Percentiles rank a stretch among this genome's conserved stretches.
These are phyloP conservation scores for Suricata suricatta DNA, from an alignment of 2,113 vertebrate species.

Conservation along the genomic window DNA sequence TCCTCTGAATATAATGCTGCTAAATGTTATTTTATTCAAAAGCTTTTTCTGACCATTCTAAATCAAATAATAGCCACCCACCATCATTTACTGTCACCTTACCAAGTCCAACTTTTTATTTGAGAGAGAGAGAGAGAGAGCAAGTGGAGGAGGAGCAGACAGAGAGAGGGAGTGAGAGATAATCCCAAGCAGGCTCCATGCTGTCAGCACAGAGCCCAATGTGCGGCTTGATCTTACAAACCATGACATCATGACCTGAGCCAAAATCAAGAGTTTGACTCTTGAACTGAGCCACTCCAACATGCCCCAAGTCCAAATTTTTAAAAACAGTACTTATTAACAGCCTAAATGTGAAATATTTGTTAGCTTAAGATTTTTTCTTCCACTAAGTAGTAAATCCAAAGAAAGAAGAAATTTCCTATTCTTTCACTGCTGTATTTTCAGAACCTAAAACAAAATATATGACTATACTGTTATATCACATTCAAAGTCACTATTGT, in stretches of 20 bases:
- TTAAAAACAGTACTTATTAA: neutral
- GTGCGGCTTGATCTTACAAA: no score
- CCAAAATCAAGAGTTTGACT: no score
- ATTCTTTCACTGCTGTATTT: neutral
- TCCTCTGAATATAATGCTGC: neutral
- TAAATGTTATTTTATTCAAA: neutral
- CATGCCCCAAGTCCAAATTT: neutral
- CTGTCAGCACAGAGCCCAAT: no score
- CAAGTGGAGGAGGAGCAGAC: no score
- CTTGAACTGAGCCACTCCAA: no score
- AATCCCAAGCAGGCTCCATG: no score
- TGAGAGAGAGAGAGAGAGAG: no score
- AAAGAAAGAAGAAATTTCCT: neutral
- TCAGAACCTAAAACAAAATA: neutral
- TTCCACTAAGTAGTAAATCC: neutral
- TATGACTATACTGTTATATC: neutral
- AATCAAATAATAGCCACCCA: neutral
- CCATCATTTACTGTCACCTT: neutral
- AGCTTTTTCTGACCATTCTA: neutral
- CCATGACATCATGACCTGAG: no score
- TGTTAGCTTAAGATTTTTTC: neutral
- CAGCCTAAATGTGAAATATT: neutral
- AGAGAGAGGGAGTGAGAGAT: no score
- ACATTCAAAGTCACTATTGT: neutral
- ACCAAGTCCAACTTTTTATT: neutral